Percentiles rank a stretch among this genome's conserved stretches.
These are phyloP conservation scores for Peromyscus californicus DNA, from an alignment of 2,113 vertebrate species.

Conservation along the genomic window DNA sequence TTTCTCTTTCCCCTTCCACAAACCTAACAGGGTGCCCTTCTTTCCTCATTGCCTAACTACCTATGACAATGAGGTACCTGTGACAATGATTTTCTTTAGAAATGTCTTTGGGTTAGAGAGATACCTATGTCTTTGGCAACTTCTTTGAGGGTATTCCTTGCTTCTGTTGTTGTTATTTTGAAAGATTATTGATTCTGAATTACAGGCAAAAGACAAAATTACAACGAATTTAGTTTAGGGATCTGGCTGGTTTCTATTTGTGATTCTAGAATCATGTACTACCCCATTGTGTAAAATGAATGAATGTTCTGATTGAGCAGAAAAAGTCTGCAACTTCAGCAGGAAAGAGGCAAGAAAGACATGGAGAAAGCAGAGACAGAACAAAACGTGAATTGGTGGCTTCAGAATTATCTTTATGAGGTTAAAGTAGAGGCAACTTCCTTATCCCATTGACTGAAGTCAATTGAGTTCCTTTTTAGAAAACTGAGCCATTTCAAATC, in stretches of 20 bases:
- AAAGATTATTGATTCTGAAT: neutral
- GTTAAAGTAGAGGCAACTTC: neutral
- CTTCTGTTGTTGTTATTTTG: neutral
- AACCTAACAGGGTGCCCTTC: neutral
- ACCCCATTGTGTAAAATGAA: neutral
- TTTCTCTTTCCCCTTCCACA: neutral
- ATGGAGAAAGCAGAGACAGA: constrained; percentile 8
- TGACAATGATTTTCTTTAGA: neutral
- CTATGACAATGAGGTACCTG: neutral
- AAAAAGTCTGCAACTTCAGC: neutral
- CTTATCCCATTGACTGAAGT: neutral
- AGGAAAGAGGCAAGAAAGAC: neutral
- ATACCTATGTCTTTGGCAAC: neutral
- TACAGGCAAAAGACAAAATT: neutral
- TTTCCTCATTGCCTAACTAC: neutral
- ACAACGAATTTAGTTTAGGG: neutral
- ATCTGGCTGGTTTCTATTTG: neutral
- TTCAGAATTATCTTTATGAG: neutral
- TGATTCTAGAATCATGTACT: neutral
- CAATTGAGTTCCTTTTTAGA: neutral
- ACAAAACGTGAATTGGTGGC: neutral
- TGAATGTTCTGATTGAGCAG: neutral
- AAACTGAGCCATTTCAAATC: neutral
- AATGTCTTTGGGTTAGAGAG: neutral
- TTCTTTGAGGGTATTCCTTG: neutral